Conservation (phyloP, 2,888 invertebrate species). For the Hypena proboscidalis region DNA sequence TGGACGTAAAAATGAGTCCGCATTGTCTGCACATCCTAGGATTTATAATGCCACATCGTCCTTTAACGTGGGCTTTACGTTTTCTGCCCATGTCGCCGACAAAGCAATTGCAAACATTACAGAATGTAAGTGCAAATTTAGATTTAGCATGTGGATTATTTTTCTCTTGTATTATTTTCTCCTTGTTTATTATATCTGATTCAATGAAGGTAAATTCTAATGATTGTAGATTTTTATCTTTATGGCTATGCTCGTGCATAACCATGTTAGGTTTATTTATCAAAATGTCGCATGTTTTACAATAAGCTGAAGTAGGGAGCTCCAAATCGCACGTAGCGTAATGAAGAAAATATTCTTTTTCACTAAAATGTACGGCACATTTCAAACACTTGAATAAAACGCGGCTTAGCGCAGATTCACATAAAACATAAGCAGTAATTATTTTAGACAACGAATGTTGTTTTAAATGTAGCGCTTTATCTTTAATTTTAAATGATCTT, state of each 20-base stretch:
- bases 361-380: slow-evolving; percentile 62
- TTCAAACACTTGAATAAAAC: slow-evolving; percentile 62
- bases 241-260: slow-evolving; percentile 47
- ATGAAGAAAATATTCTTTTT: slow-evolving; percentile 56
- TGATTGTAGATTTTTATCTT: slow-evolving; percentile 21
- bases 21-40: slow-evolving; percentile 55
- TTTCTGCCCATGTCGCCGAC: slow-evolving; percentile 38
- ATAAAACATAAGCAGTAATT: slow-evolving; percentile 52
- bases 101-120: slow-evolving; percentile 62
- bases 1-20: slow-evolving; percentile 59
- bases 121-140: slow-evolving; percentile 47
- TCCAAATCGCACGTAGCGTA: slow-evolving; percentile 49
- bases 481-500: slow-evolving; percentile 58
- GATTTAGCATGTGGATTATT: slow-evolving; percentile 8
- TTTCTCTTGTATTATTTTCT: not conserved
- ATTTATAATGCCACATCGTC: slow-evolving; percentile 48
- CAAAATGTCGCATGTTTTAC: slow-evolving; percentile 62
- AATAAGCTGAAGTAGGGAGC: slow-evolving; percentile 51
- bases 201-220: slow-evolving; percentile 47
- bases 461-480: slow-evolving; percentile 55
- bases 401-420: slow-evolving; percentile 37
- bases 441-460: slow-evolving; percentile 58
- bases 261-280: slow-evolving; percentile 49
- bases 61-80: slow-evolving; percentile 47
- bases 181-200: slow-evolving; percentile 24